Evolutionary conservation across 2,113 vertebrate genomes (phyloP), one percentile per base, ranked within the genome.

Genomic region (Spermophilus dauricus): DNA sequence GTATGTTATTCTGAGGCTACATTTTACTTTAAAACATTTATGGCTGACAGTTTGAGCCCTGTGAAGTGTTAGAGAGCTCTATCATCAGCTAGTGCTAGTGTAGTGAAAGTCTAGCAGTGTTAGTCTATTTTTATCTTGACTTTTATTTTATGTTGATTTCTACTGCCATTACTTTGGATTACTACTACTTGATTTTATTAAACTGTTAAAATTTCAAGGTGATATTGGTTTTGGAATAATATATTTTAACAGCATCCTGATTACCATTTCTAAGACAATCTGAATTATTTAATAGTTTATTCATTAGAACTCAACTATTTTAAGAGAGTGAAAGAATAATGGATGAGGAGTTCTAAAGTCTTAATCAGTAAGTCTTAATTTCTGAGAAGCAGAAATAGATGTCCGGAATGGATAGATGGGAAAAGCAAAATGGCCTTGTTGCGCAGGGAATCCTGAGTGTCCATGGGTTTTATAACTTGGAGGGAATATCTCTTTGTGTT

Each of bases 191-290:
- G 73, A 67, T 80, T 95, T 61, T 72, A 14, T 82, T 63, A 61
- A 83, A 16, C 5, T 61, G 51, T 67, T 94, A 37, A 45, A n/a
- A 72, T 5, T 89, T 73, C 22, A 75, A 75, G 8, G 11, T 83
- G 77, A 14, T 91, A 87, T 87, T 94, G 91, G 39, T 70, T 72
- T 90, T 87, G 56, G 30, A 63, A 61, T 51, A 26, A 70, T 91
- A 22, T 37, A 65, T 91, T 94, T 91, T 83, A 30, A 39, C 28
- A 93, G 10, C n/a, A 1, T 83, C 30, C 26, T 53, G 14, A 82
- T 48, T 78, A 70, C 83, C 22, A 48, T 78, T 9, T 86, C 63
- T 69, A 84, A 87, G 53, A 90, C n/a, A 58, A 86, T 86, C 20
- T 81, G 30, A 81, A 51, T 28, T 86, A 51, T 39, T 51, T 34